These are phyloP conservation scores for Poecilia velifera DNA, from an alignment of 2,797 vertebrate genomes.

Conservation along the genomic window DNA sequence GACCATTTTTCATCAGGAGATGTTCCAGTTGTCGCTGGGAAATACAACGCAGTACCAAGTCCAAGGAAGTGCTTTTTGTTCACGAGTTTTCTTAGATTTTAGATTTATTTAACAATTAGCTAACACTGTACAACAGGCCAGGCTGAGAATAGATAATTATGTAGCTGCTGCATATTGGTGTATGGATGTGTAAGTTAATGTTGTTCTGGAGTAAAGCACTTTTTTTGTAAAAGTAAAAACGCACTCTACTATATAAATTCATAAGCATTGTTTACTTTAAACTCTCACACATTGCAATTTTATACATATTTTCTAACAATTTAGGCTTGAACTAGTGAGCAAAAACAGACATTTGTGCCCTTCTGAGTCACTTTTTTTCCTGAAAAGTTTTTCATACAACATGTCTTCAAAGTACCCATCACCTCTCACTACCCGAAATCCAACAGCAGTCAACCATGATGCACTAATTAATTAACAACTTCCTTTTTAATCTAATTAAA, in stretches of 20 bases:
- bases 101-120: too few relatives aligned
- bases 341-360: background rate
- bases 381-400: slow-evolving; percentile 30
- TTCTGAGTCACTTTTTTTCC: slow-evolving; percentile 17
- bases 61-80: background rate
- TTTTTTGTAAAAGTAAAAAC: background rate
- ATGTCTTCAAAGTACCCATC: slow-evolving; percentile 31
- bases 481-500: slow-evolving; percentile 77
- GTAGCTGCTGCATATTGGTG: background rate
- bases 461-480: slow-evolving; percentile 73
- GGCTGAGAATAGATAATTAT: background rate
- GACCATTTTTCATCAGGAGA: background rate
- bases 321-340: background rate
- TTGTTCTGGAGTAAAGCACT: background rate
- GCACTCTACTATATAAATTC: background rate
- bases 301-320: background rate
- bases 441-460: slow-evolving; percentile 60
- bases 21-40: background rate
- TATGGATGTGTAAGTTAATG: background rate
- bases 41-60: background rate
- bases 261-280: background rate
- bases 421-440: slow-evolving; percentile 43
- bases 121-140: background rate
- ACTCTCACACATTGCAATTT: background rate
- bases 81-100: background rate